Evolutionary conservation across 37 sponge, comb jelly and placozoan genomes (phyloP), one percentile per base, ranked within the genome.

Genomic region (Haliclona indistincta): DNA sequence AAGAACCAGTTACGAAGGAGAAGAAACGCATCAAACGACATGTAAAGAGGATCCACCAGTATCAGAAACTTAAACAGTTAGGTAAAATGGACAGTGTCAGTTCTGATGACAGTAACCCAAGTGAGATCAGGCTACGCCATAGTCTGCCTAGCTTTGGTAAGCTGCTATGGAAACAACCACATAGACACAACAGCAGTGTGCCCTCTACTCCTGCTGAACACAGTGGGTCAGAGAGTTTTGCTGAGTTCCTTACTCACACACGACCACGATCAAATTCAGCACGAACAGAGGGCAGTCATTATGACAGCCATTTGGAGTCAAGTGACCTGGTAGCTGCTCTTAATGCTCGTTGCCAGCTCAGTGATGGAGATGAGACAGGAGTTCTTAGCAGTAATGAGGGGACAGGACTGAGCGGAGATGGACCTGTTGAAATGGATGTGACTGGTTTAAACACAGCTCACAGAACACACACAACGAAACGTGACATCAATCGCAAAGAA

Each of bases 71-170:
- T 1, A 56, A 47, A n/a, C 66, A 54, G 22, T 61, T 84, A 41
- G 49, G 40, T 22, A 56, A 83, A 10, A 79, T 85, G 0, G 82
- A 82, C 58, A 85, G 86, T 40, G 81, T 82, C 17, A 82, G 85
- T 66, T 84, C 86, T 17, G 91, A 86, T 62, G 91, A 85, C 41
- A 60, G 69, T 3, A 20, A 20, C 1, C 11, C 34, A 4, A 19
- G 13, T 36, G 74, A 74, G 4, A 34, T 39, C 11, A 47, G 3
- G 4, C 13, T n/a, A 17, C 38, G 38, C 8, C 53, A 58, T 1
- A 39, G 35, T 20, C 37, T 61, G 22, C 30, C 45, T 32, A 55
- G 67, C 42, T 20, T 42, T 29, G 43, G 36, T 23, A 23, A 47
- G 3, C 25, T 44, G 51, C 60, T 67, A n/a, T 68, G 42, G 26